These are phyloP conservation scores for Caenorhabditis japonica DNA, from an alignment of 2,888 invertebrate species.

Conservation along the genomic window DNA sequence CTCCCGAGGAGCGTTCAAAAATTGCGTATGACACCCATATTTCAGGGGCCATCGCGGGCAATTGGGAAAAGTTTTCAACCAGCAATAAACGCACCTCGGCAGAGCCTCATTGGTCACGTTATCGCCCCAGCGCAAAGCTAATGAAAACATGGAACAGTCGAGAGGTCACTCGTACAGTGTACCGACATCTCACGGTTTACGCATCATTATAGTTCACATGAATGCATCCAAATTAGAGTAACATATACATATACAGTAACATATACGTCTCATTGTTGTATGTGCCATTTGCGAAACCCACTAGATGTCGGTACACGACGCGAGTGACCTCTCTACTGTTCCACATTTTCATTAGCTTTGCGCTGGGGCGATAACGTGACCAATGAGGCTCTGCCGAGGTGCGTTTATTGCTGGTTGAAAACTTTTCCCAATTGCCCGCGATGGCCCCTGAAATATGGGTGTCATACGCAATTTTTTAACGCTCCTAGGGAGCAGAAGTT, in stretches of 20 bases:
- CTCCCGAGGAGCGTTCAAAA: constrained; percentile 63
- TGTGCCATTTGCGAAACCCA: constrained; percentile 29
- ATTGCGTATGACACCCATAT: constrained; percentile 67
- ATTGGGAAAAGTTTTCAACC: constrained; percentile 76
- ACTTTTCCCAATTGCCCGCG: constrained; percentile 75
- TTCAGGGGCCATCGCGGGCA: constrained; percentile 71
- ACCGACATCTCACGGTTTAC: too few species aligned
- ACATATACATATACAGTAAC: too few species aligned
- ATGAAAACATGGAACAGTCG: background rate
- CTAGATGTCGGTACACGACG: constrained; percentile 18
- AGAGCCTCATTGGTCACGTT: constrained; percentile 76
- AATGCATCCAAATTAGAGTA: too few species aligned
- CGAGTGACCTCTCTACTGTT: background rate
- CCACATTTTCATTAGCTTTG: constrained; percentile 1
- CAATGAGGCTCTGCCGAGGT: constrained; percentile 76
- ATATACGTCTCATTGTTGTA: too few species aligned
- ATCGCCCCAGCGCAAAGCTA: constrained; percentile 75
- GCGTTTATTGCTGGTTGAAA: constrained; percentile 77
- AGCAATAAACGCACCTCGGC: constrained; percentile 77
- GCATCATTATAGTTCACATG: too few species aligned
- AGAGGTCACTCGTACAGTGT: too few species aligned
- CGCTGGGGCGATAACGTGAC: constrained; percentile 63
- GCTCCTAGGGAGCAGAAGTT: background rate
- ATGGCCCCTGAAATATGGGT: constrained; percentile 67
- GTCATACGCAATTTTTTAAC: constrained; percentile 60